phyloP scores from a whole-genome alignment of 1,140 invertebrate species.

The Hyphantria cunea region DNA sequence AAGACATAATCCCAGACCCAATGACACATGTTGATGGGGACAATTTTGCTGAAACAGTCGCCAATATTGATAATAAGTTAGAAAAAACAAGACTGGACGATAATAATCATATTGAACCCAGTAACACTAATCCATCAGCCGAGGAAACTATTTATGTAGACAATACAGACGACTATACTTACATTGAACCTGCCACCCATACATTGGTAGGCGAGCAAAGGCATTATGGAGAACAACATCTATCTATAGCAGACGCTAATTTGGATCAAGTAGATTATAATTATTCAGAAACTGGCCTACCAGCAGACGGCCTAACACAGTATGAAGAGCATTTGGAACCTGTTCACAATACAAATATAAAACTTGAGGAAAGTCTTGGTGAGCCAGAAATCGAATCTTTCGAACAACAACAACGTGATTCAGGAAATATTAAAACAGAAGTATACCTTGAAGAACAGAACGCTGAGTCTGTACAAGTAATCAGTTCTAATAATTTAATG shows the following conservation, averaged over 20 bases:
- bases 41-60: neutral
- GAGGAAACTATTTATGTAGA: neutral
- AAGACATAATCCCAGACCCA: neutral
- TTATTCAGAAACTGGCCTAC: neutral
- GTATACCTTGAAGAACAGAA: no score
- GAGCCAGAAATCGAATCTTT: neutral
- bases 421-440: no score
- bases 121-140: neutral
- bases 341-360: neutral
- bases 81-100: neutral
- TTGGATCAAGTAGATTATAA: neutral
- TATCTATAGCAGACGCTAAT: no score
- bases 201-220: no score
- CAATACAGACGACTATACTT: no score
- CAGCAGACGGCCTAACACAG: neutral
- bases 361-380: neutral
- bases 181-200: no score
- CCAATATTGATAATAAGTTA: slow-evolving; percentile 2
- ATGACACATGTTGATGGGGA: neutral
- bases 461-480: no score
- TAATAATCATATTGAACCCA: neutral
- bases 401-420: neutral
- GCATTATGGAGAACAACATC: no score
- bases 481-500: no score
- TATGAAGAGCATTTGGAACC: neutral